Percentiles rank a stretch among this genome's conserved stretches.
phyloP scores from a whole-genome alignment of 2,797 vertebrate species.

The Phoxinus dragarum region DNA sequence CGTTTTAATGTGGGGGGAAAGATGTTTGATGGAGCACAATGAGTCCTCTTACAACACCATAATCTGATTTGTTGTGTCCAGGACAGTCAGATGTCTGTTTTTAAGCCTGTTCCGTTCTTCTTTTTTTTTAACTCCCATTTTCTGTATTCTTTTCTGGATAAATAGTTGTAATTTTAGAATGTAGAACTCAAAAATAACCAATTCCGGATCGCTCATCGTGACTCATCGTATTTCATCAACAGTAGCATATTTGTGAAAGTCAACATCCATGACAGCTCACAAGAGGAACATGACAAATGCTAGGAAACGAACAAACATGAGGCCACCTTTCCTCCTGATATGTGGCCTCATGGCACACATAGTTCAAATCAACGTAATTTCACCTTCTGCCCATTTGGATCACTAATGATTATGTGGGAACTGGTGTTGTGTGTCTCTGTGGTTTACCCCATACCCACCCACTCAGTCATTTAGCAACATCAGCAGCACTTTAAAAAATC shows the following conservation, averaged over 20 bases:
- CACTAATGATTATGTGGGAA: background rate
- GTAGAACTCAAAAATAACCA: background rate
- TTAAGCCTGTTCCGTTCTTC: slow-evolving; percentile 3
- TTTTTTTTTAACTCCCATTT: background rate
- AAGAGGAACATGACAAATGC: background rate
- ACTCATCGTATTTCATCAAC: background rate
- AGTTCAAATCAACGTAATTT: background rate
- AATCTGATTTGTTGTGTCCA: slow-evolving; percentile 46
- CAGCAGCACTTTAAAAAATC: background rate
- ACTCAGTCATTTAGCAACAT: slow-evolving; percentile 12
- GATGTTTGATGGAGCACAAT: slow-evolving; percentile 50
- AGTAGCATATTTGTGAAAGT: slow-evolving; percentile 7
- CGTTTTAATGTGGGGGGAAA: slow-evolving; percentile 22
- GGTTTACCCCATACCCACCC: slow-evolving; percentile 10
- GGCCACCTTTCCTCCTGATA: background rate
- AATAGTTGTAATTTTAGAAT: background rate
- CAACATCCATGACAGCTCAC: background rate
- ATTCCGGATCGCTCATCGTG: background rate
- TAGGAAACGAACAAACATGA: background rate
- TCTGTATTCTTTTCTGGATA: background rate
- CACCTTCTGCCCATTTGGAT: background rate
- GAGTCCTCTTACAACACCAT: slow-evolving; percentile 35
- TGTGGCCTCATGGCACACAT: background rate
- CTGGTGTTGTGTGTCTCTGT: background rate
- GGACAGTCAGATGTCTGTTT: slow-evolving; percentile 23